Percentiles rank a stretch among this genome's conserved stretches.
Evolutionary conservation across 1,140 invertebrate species (phyloP).

Genomic region (Drosophila azteca): DNA sequence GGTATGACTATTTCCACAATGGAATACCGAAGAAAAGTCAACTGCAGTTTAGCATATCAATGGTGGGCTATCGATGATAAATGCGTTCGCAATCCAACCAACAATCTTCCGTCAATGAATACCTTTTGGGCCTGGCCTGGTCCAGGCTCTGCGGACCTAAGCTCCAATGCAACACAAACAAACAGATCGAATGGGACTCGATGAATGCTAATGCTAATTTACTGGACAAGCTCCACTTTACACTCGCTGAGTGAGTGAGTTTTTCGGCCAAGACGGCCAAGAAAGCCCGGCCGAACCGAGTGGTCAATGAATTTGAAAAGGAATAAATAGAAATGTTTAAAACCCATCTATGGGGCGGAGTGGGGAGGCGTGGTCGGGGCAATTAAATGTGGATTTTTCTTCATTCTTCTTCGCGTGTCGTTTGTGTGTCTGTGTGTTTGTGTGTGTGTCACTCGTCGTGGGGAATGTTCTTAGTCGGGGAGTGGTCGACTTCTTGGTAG

Average conservation of each 20-base stretch:
- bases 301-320: slow-evolving; percentile 56
- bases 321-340: slow-evolving; percentile 57
- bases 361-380: slow-evolving; percentile 1
- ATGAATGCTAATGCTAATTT: slow-evolving; percentile 77
- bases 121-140: slow-evolving; percentile 4
- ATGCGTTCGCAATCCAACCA: slow-evolving; percentile 37
- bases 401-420: slow-evolving; percentile 22
- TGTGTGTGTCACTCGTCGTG: not conserved
- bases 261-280: slow-evolving; percentile 13
- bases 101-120: slow-evolving; percentile 34
- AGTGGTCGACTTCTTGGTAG: not conserved
- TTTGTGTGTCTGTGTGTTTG: not conserved
- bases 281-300: slow-evolving; percentile 17
- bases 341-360: slow-evolving; percentile 18
- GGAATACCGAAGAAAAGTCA: slow-evolving; percentile 36
- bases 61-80: slow-evolving; percentile 47
- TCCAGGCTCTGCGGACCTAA: slow-evolving; percentile 13
- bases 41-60: slow-evolving; percentile 66
- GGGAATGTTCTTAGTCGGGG: not conserved
- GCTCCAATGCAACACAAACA: slow-evolving; percentile 49
- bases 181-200: slow-evolving; percentile 31
- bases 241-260: slow-evolving; percentile 14
- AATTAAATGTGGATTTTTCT: slow-evolving; percentile 28
- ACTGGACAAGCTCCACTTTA: slow-evolving; percentile 62
- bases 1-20: slow-evolving; percentile 11